Conservation (phyloP, 1,140 invertebrate genomes). For the Stegodyphus mimosarum region DNA sequence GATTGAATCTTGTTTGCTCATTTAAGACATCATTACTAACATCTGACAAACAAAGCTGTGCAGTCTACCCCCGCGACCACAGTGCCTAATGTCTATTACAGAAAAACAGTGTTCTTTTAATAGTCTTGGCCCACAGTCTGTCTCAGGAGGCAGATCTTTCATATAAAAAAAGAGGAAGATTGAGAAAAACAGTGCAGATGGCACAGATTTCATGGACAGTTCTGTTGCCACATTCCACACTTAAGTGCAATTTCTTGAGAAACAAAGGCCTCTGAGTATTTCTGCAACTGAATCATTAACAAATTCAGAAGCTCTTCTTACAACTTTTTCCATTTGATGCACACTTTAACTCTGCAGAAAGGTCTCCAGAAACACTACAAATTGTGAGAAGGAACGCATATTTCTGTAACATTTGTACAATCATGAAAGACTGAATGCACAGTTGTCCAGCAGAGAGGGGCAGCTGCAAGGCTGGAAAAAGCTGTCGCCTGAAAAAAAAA, state of each 20-base stretch:
- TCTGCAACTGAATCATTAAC: neutral
- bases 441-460: conserved; percentile 42
- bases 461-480: conserved; percentile 16
- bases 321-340: too few species aligned
- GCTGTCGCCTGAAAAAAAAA: conserved; percentile 21
- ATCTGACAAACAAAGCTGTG: too few species aligned
- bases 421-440: conserved; percentile 53
- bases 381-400: conserved; percentile 8
- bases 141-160: too few species aligned
- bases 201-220: neutral
- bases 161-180: neutral
- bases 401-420: conserved; percentile 7
- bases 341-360: too few species aligned
- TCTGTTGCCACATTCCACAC: too few species aligned
- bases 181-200: neutral
- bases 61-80: too few species aligned
- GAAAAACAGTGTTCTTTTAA: too few species aligned
- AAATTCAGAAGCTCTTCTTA: too few species aligned
- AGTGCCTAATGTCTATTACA: too few species aligned
- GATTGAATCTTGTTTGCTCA: too few species aligned
- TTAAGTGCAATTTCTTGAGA: neutral
- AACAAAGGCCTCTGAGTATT: conserved; percentile 6
- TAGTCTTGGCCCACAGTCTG: too few species aligned
- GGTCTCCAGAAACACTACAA: conserved; percentile 4
- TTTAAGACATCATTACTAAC: too few species aligned